phyloP scores from a whole-genome alignment of 2,888 invertebrate genomes.

The Rhimphoctona megacephalus region DNA sequence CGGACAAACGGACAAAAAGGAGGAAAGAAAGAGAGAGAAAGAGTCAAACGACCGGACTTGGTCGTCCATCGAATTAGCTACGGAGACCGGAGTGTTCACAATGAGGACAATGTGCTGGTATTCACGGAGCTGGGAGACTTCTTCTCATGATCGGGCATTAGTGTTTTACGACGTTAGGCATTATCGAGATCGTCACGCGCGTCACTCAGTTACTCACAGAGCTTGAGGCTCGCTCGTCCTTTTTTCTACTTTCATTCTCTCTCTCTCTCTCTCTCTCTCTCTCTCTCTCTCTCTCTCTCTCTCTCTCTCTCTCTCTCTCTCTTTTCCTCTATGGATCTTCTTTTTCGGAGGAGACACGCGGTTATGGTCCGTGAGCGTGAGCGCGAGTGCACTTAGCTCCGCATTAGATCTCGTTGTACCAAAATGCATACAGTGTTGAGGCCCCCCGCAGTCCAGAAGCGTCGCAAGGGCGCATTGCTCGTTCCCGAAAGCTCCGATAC shows the following conservation, averaged over 20 bases:
- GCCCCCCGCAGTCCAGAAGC: conserved; percentile 14
- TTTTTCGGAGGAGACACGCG: conserved; percentile 41
- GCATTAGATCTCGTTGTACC: conserved; percentile 30
- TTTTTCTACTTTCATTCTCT: conserved; percentile 47
- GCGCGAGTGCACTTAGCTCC: conserved; percentile 22
- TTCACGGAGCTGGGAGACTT: conserved; percentile 70
- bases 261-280: conserved; percentile 39
- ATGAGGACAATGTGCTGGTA: conserved; percentile 73
- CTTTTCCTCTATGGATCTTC: conserved; percentile 23
- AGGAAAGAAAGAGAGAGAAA: conserved; percentile 46
- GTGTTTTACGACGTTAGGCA: conserved; percentile 81
- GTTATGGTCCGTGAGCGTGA: conserved; percentile 24
- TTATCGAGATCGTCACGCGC: conserved; percentile 80
- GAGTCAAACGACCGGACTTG: conserved; percentile 54
- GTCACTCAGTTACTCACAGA: conserved; percentile 75
- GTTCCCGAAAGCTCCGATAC: neutral
- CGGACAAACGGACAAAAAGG: conserved; percentile 32
- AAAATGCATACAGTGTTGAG: neutral
- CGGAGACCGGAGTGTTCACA: conserved; percentile 74
- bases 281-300: too few relatives aligned
- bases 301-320: conserved; percentile 20
- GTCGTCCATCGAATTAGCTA: conserved; percentile 74
- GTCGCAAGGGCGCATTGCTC: conserved; percentile 1
- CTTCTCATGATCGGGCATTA: conserved; percentile 83
- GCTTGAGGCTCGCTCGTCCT: conserved; percentile 36